Conservation (phyloP, 1,140 invertebrate genomes). For the Penaeus indicus region DNA sequence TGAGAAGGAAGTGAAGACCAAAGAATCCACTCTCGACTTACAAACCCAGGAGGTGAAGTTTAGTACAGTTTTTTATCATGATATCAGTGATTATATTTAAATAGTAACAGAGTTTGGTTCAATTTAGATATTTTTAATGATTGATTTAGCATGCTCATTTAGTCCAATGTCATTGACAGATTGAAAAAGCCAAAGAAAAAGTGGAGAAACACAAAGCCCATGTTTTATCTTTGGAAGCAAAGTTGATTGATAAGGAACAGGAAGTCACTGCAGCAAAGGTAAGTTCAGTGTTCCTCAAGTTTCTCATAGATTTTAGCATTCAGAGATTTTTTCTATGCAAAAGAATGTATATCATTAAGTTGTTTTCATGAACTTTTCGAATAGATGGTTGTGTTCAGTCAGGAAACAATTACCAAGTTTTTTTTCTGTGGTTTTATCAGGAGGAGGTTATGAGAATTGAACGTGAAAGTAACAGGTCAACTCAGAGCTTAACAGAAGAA, state of each 20-base stretch:
- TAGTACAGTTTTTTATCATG: neutral
- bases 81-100: too few species aligned
- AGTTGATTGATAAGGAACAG: slow-evolving; percentile 31
- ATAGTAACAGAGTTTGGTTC: too few species aligned
- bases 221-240: slow-evolving; percentile 18
- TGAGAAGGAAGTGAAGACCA: neutral
- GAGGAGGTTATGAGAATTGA: slow-evolving; percentile 46
- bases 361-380: too few species aligned
- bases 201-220: neutral
- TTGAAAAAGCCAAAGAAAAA: neutral
- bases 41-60: neutral
- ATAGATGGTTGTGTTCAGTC: neutral
- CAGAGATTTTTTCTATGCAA: too few species aligned
- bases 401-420: neutral
- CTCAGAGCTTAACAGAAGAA: slow-evolving; percentile 27
- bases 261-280: slow-evolving; percentile 34
- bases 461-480: slow-evolving; percentile 37
- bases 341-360: too few species aligned
- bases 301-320: too few species aligned
- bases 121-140: too few species aligned
- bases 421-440: slow-evolving; percentile 6
- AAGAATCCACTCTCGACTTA: neutral
- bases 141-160: neutral
- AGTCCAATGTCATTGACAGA: slow-evolving; percentile 14
- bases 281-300: neutral